Conservation (phyloP, 2,797 vertebrate species). For the Neosilurus hyrtlii region DNA sequence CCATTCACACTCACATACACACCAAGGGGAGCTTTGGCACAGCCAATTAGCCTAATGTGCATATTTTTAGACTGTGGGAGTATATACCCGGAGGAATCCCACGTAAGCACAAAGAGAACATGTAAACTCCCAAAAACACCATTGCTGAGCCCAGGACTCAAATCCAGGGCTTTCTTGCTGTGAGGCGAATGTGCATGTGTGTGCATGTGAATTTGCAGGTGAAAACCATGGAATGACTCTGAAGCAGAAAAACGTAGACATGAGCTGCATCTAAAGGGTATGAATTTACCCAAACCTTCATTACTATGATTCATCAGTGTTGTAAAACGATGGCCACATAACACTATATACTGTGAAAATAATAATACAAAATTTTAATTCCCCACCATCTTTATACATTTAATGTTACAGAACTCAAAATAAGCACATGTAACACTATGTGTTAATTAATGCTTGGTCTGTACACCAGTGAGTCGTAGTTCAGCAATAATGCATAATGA, state of each 20-base stretch:
- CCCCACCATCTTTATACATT: not conserved
- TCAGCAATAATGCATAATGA: not conserved
- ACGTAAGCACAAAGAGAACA: too few species aligned
- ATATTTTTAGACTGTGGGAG: too few species aligned
- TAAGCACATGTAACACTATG: not conserved
- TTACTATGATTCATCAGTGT: not conserved
- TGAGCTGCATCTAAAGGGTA: not conserved
- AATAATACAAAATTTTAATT: not conserved
- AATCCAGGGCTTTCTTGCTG: too few species aligned
- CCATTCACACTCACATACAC: too few species aligned
- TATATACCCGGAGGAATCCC: too few species aligned
- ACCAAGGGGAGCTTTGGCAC: too few species aligned
- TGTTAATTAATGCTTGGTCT: not conserved
- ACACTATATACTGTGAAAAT: not conserved
- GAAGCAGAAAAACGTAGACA: not conserved
- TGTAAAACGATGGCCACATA: not conserved
- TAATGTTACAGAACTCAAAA: constrained; percentile 4
- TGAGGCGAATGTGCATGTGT: too few species aligned
- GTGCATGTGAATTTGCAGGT: not conserved
- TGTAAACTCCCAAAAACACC: too few species aligned
- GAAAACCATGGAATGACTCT: not conserved
- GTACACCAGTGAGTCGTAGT: not conserved
- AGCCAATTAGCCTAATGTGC: too few species aligned
- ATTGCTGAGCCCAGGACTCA: too few species aligned
- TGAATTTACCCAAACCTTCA: not conserved